Base-by-base conservation (phyloP, 1,140 invertebrate species). In the Cheumatopsyche charites region DNA sequence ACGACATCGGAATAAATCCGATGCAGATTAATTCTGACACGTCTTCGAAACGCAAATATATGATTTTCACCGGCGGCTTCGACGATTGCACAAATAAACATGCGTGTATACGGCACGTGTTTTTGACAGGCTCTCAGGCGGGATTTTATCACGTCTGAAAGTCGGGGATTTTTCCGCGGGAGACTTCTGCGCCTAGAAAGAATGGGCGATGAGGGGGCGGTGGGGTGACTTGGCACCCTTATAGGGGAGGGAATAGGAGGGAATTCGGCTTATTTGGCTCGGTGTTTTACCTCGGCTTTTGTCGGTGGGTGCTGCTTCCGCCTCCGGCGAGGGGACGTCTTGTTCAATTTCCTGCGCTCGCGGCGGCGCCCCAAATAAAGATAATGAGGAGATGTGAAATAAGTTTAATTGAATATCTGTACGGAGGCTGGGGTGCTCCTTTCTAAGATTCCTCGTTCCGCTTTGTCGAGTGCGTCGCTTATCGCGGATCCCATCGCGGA, bases 351-450 rank as follows among this genome's bases (percentile, higher is more conserved):
- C 62, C 41, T 63, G 58, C 26, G 13, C 41, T 42, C 15, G 23
- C 17, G 21, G 9, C 15, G 43, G 21, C 7, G 11, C 5, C 62
- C 17, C n/a, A 63, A 63, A 63, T 63, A 63, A 63, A 43, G 62
- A 63, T 43, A 63, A 63, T 41, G 62, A 63, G 36, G 62, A 23
- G 41, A 63, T 9, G 43, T 17, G 63, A 49, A 49, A 49, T 66
- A 66, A 49, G 63, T 66, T 66, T 66, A 66, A 66, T 66, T 66
- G 42, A 66, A 66, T 66, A 66, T 66, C 21, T 66, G 63, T 66
- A 66, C 23, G 42, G 43, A 19, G 36, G 43, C 61, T 62, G 7
- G 43, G 3, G 43, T 7, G 12, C 29, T 36, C 29, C 29, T 9
- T 3, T 36, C 29, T 36, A 9, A 36, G 29, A 9, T n/a, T n/a